Percentiles rank a stretch among this genome's conserved stretches.
These are phyloP conservation scores for Aepyceros melampus DNA, from an alignment of 2,113 vertebrate genomes.

Conservation along the genomic window DNA sequence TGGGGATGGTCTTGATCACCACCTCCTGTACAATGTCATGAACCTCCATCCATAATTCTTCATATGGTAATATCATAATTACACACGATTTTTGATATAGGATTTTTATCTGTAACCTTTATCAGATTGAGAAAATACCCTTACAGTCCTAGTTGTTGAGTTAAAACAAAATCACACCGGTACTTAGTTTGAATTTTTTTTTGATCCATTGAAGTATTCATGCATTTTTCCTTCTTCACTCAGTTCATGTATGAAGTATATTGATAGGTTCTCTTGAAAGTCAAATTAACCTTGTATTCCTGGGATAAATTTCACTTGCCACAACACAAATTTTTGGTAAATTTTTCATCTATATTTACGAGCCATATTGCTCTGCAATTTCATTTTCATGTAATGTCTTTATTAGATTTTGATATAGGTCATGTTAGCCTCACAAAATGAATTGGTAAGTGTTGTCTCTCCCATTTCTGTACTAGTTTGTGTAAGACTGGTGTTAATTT, in stretches of 20 bases:
- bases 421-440: neutral
- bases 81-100: neutral
- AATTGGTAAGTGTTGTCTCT: neutral
- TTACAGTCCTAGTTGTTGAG: neutral
- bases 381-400: neutral
- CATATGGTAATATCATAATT: neutral
- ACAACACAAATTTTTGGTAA: neutral
- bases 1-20: neutral
- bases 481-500: neutral
- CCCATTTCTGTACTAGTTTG: neutral
- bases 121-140: neutral
- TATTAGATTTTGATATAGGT: neutral
- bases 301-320: neutral
- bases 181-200: neutral
- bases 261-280: neutral
- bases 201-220: neutral
- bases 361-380: neutral
- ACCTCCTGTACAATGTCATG: neutral
- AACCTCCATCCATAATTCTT: neutral
- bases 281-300: neutral
- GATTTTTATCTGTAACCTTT: neutral
- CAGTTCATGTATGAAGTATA: neutral
- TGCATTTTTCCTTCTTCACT: neutral
- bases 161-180: neutral
- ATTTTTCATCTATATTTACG: neutral